These are phyloP conservation scores for Calameuta idolon DNA, from an alignment of 2,888 invertebrate genomes.

Conservation along the genomic window DNA sequence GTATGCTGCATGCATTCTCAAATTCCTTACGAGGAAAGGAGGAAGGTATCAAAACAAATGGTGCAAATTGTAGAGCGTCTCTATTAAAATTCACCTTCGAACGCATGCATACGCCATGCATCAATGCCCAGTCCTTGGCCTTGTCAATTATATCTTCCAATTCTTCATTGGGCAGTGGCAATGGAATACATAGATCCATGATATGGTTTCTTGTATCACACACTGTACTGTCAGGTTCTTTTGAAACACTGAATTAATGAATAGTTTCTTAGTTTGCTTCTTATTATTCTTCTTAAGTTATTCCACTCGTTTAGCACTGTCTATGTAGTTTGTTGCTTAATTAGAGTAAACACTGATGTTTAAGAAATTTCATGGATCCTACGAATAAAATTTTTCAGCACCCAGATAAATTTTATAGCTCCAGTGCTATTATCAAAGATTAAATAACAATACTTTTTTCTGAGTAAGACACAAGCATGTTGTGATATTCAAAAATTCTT, in stretches of 20 bases:
- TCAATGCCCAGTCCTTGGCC: constrained; percentile 70
- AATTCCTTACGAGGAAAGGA: constrained; percentile 70
- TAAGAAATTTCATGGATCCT: neutral
- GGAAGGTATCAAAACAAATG: constrained; percentile 71
- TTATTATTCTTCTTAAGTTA: neutral
- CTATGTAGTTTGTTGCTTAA: neutral
- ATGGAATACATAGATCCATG: constrained; percentile 52
- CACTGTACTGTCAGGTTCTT: neutral
- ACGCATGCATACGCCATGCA: constrained; percentile 69
- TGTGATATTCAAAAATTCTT: neutral
- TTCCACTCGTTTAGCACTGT: neutral
- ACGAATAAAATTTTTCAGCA: neutral
- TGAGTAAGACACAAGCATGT: neutral
- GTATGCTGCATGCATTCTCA: constrained; percentile 68
- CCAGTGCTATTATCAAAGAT: neutral
- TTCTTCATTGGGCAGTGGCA: constrained; percentile 57
- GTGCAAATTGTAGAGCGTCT: constrained; percentile 67
- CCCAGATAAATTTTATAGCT: neutral
- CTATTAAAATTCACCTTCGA: constrained; percentile 62
- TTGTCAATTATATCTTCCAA: constrained; percentile 66
- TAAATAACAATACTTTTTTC: neutral
- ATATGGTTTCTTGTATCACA: neutral
- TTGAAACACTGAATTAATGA: neutral
- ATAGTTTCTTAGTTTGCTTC: neutral
- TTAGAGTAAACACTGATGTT: neutral